Evolutionary conservation across 1,140 invertebrate genomes (phyloP), one percentile per base, ranked within the genome.

Genomic region (Armadillidium nasatum): DNA sequence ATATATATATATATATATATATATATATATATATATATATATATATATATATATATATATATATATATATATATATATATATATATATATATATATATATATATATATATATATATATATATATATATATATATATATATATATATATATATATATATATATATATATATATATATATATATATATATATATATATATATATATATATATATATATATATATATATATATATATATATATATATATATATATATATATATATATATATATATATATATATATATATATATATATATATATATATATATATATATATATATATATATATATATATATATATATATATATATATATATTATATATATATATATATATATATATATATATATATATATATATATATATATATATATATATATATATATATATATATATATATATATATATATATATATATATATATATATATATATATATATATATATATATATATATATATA

Each of bases 331-430:
- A 67, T 67, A 15, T 67, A 67, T 67, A 67, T 67, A 67, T 67
- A 67, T 67, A 9, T 23, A 67, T 23, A 67, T 15, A 68, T n/a
- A 21, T 10, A 10, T 10, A 10, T 11, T 15, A 68, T 23, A 68
- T 23, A 68, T 15, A 10, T 10, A 68, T 10, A 68, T 15, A 68
- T 10, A 68, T 10, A 68, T 68, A 68, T 68, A 68, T 68, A 68
- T 68, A 68, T 68, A 68, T 68, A 68, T 68, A 68, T 68, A 68
- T 68, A 68, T 68, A 68, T 68, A 68, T 68, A 68, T 68, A 68
- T 68, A 68, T 68, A 68, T 68, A 68, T 68, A n/a, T 68, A n/a
- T 68, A n/a, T 15, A 68, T 68, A 68, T 15, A 68, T 15, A 68
- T n/a, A n/a, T 15, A 68, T 15, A 68, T 68, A 15, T 3, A 66